Evolutionary conservation across 2,888 invertebrate species (phyloP).

Genomic region (Crioceris asparagi): DNA sequence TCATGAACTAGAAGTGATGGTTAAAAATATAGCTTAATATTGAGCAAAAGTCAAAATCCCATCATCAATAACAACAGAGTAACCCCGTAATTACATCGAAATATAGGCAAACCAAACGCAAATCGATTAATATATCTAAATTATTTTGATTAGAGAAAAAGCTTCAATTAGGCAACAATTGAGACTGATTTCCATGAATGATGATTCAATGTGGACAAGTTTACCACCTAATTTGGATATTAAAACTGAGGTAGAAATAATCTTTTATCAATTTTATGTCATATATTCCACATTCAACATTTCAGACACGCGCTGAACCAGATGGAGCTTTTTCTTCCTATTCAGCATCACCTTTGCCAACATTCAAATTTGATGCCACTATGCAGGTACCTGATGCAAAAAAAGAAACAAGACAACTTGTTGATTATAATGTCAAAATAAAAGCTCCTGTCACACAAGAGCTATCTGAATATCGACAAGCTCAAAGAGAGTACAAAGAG

Average conservation of each 20-base stretch:
- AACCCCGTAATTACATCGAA: too few relatives aligned
- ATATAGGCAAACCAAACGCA: too few relatives aligned
- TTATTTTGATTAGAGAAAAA: slow-evolving; percentile 48
- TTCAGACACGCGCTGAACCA: slow-evolving; percentile 54
- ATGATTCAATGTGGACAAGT: slow-evolving; percentile 46
- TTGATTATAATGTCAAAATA: slow-evolving; percentile 31
- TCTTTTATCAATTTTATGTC: not conserved
- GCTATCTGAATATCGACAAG: slow-evolving; percentile 45
- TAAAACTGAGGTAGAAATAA: slow-evolving; percentile 23
- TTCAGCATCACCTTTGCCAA: slow-evolving; percentile 44
- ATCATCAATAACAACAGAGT: too few relatives aligned
- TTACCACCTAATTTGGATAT: slow-evolving; percentile 41
- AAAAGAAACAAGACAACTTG: slow-evolving; percentile 17
- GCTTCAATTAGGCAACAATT: slow-evolving; percentile 66
- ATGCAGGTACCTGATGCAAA: not conserved
- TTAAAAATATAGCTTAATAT: too few relatives aligned
- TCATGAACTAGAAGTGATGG: too few relatives aligned
- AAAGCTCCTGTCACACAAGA: slow-evolving; percentile 44
- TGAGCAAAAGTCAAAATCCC: too few relatives aligned
- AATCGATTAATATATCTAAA: too few relatives aligned
- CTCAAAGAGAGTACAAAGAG: slow-evolving; percentile 43
- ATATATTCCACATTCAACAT: slow-evolving; percentile 10
- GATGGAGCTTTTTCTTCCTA: slow-evolving; percentile 59
- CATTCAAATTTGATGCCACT: slow-evolving; percentile 19
- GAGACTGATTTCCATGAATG: slow-evolving; percentile 57